phyloP scores from a whole-genome alignment of 2,113 vertebrate species.

The Sander vitreus region DNA sequence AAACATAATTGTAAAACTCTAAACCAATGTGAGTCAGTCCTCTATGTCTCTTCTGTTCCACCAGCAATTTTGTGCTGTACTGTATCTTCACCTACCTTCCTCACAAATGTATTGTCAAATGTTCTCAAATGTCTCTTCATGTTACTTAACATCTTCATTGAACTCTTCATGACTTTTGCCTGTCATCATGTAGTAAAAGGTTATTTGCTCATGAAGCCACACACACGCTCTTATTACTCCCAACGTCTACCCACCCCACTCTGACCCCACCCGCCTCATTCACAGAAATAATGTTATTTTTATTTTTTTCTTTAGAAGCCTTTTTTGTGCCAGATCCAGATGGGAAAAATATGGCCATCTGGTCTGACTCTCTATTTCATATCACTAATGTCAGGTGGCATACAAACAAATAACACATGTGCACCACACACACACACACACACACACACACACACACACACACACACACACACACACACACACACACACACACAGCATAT shows the following conservation, averaged over 20 bases:
- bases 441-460: no score
- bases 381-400: conserved; percentile 66
- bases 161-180: neutral
- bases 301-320: conserved; percentile 63
- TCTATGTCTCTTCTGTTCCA: neutral
- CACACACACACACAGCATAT: neutral
- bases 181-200: neutral
- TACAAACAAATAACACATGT: conserved; percentile 35
- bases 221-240: neutral
- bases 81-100: no score
- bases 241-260: neutral
- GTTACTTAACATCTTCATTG: neutral
- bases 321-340: conserved; percentile 65
- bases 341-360: conserved; percentile 73
- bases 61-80: neutral
- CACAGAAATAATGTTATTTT: conserved; percentile 69
- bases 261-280: conserved; percentile 53
- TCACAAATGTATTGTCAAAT: neutral
- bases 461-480: no score
- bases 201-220: neutral
- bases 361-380: conserved; percentile 64
- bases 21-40: neutral
- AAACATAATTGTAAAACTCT: neutral
- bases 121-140: neutral
- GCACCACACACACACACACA: conserved; percentile 21